Evolutionary conservation across 2,113 vertebrate genomes (phyloP).

Genomic region (Siniperca chuatsi): DNA sequence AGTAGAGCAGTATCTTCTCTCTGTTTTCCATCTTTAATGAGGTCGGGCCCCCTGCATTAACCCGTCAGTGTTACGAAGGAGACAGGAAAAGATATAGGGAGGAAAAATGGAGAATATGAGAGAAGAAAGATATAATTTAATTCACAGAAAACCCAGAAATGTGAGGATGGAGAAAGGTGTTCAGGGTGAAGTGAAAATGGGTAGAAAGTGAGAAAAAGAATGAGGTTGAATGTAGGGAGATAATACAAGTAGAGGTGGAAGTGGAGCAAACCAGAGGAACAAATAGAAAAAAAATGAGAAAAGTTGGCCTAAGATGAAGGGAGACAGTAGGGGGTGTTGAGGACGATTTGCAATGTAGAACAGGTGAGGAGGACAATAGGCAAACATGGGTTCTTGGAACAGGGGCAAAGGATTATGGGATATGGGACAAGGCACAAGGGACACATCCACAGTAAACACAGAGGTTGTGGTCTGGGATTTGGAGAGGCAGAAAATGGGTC

Average conservation of each 20-base stretch:
- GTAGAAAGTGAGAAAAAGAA: not conserved
- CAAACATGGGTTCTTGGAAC: constrained; percentile 70
- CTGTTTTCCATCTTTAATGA: constrained; percentile 63
- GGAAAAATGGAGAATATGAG: not conserved
- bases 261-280: constrained; percentile 16
- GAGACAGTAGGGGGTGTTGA: constrained; percentile 42
- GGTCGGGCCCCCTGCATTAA: constrained; percentile 18
- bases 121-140: constrained; percentile 2
- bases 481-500: constrained; percentile 71
- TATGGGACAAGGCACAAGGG: constrained; percentile 77
- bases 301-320: constrained; percentile 67
- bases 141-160: not conserved
- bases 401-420: constrained; percentile 79
- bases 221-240: not conserved
- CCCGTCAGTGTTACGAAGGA: constrained; percentile 7
- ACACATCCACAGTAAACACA: constrained; percentile 71
- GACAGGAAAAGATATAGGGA: not conserved
- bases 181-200: not conserved
- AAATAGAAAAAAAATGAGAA: not conserved
- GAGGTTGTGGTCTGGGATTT: constrained; percentile 66
- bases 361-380: constrained; percentile 76
- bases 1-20: constrained; percentile 20
- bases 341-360: constrained; percentile 55
- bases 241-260: constrained; percentile 15
- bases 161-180: not conserved